Percentiles rank a stretch among this genome's conserved stretches.
phyloP scores from a whole-genome alignment of 2,888 invertebrate species.

The Polietes domitor region DNA sequence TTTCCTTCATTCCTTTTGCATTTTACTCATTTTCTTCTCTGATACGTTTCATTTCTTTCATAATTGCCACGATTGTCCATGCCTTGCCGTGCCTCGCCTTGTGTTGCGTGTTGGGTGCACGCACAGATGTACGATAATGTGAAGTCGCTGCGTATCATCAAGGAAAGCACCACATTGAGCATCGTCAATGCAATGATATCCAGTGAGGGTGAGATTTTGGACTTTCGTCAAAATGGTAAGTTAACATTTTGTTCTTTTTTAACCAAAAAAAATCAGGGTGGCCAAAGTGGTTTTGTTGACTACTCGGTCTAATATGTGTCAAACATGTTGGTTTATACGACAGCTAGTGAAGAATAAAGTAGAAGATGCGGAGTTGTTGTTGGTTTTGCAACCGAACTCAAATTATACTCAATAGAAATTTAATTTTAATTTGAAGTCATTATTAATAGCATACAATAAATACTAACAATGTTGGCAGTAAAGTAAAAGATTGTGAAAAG shows the following conservation, averaged over 20 bases:
- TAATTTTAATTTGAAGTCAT: no score
- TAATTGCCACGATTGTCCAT: constrained; percentile 26
- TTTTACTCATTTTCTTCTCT: constrained; percentile 30
- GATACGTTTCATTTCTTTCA: constrained; percentile 27
- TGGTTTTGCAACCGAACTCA: no score
- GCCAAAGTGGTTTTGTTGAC: no score
- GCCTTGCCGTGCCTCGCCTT: neutral
- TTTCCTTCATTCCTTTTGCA: constrained; percentile 6
- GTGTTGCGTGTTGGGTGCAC: neutral
- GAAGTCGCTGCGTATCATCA: constrained; percentile 86
- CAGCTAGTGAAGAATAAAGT: no score
- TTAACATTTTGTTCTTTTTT: constrained; percentile 31
- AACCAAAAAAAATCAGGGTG: neutral
- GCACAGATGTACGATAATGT: constrained; percentile 95
- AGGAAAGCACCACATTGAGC: constrained; percentile 85
- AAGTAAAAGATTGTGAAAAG: no score
- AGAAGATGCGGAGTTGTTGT: no score
- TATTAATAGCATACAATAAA: no score
- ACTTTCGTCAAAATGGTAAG: constrained; percentile 84
- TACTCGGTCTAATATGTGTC: no score
- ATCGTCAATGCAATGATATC: constrained; percentile 93
- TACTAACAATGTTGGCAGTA: no score
- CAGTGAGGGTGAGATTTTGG: constrained; percentile 93
- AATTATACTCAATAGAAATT: no score
- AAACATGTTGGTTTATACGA: no score